A percentile compares a stretch with the other conserved stretches of the same genome.
phyloP scores from a whole-genome alignment of 2,888 invertebrate genomes.

The Tetramorium bicarinatum region DNA sequence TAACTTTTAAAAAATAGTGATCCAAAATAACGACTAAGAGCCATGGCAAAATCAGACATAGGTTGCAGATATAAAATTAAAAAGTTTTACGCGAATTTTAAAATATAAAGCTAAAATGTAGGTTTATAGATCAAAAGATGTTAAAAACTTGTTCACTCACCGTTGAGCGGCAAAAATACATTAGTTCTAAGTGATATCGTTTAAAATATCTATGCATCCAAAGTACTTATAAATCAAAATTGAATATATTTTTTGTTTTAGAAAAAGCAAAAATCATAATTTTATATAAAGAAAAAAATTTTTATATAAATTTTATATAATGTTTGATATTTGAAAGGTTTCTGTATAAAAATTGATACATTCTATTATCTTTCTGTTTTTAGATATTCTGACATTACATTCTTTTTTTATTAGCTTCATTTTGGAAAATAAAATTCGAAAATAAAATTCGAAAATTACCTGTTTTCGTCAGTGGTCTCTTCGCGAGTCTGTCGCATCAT shows the following conservation, averaged over 20 bases:
- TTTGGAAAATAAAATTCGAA: neutral
- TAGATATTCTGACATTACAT: neutral
- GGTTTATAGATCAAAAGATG: too few relatives aligned
- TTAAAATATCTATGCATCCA: neutral
- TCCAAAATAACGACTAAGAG: too few relatives aligned
- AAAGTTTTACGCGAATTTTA: too few relatives aligned
- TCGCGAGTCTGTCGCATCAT: neutral
- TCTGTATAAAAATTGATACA: neutral
- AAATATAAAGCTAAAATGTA: too few relatives aligned
- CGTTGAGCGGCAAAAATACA: too few relatives aligned
- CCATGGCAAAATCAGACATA: too few relatives aligned
- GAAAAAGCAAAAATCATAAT: neutral
- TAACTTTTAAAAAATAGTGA: too few relatives aligned
- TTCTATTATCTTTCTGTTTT: neutral
- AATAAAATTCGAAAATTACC: constrained; percentile 4
- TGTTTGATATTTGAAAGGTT: neutral
- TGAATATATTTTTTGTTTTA: neutral
- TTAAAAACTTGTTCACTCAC: too few relatives aligned
- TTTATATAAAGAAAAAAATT: neutral
- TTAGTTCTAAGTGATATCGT: neutral
- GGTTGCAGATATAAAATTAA: too few relatives aligned
- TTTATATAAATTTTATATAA: neutral
- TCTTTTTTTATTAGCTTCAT: neutral
- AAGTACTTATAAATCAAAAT: neutral
- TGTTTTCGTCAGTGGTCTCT: neutral